A percentile compares a stretch with the other conserved stretches of the same genome.
These are phyloP conservation scores for Lutraria rhynchaena DNA, from an alignment of 1,140 invertebrate genomes.

Conservation along the genomic window DNA sequence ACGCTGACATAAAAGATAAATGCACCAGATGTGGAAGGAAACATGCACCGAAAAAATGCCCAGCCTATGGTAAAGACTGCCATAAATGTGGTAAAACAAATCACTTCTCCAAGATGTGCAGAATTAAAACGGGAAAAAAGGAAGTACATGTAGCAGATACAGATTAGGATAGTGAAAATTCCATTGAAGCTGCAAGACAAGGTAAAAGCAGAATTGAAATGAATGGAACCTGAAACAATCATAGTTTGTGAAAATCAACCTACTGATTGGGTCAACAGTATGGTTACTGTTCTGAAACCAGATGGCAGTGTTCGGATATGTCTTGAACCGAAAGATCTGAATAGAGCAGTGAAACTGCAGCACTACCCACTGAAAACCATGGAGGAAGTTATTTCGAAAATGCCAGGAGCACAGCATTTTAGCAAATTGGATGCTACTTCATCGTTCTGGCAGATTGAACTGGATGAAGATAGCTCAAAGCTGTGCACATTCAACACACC, in stretches of 20 bases:
- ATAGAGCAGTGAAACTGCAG: conserved; percentile 56
- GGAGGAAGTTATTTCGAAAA: conserved; percentile 61
- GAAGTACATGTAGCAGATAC: no score
- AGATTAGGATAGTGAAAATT: no score
- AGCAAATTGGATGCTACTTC: conserved; percentile 81
- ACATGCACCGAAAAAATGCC: no score
- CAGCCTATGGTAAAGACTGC: no score
- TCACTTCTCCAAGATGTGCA: no score
- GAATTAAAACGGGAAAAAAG: no score
- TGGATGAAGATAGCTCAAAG: conserved; percentile 52
- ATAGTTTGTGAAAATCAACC: conserved; percentile 33
- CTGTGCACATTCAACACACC: conserved; percentile 62
- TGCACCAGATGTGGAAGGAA: no score
- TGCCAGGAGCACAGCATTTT: conserved; percentile 81
- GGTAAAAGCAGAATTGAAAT: not conserved
- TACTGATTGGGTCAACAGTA: conserved; percentile 35
- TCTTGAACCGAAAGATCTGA: conserved; percentile 67
- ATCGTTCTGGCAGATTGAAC: conserved; percentile 60
- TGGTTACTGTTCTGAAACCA: conserved; percentile 46
- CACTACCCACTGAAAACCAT: conserved; percentile 61
- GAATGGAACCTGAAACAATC: conserved; percentile 14
- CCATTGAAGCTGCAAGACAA: conserved; percentile 22
- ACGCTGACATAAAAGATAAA: no score
- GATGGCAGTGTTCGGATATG: conserved; percentile 61
- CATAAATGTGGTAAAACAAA: no score